phyloP scores from a whole-genome alignment of 2,113 vertebrate species.

The Brevimyrus niger region DNA sequence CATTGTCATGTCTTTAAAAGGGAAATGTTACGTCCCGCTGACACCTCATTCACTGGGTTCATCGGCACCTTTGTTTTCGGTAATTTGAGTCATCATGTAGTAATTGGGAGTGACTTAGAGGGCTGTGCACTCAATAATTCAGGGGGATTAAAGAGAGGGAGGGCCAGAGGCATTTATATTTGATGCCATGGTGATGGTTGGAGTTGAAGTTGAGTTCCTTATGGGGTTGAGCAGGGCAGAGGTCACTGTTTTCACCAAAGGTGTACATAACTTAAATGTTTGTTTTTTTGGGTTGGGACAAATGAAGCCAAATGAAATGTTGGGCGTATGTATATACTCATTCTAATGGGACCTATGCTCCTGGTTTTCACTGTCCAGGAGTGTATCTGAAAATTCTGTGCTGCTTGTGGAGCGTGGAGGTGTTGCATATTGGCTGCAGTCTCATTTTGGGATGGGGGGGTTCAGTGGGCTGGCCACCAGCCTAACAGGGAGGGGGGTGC shows the following conservation, averaged over 20 bases:
- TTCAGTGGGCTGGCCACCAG: not conserved
- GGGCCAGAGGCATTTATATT: not conserved
- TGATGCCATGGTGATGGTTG: not conserved
- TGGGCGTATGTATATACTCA: not conserved
- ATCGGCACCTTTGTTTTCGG: not conserved
- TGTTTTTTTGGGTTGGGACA: not conserved
- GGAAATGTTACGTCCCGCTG: not conserved
- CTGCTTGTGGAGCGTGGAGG: not conserved
- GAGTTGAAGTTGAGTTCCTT: not conserved
- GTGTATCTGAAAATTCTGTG: not conserved
- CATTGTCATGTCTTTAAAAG: not conserved
- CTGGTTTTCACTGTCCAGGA: not conserved
- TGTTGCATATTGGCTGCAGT: not conserved
- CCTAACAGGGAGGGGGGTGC: not conserved
- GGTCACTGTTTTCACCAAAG: not conserved
- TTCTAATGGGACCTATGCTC: not conserved
- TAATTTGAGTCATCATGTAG: not conserved
- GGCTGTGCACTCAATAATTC: not conserved
- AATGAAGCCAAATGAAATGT: not conserved
- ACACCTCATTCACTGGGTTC: not conserved
- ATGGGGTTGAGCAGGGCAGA: not conserved
- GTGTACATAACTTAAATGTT: not conserved
- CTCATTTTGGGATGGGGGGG: not conserved
- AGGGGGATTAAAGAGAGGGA: not conserved
- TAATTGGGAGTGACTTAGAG: not conserved